Evolutionary conservation across 2,888 invertebrate species (phyloP), one percentile per base, ranked within the genome.

Genomic region (Gandaritis pyraliata): DNA sequence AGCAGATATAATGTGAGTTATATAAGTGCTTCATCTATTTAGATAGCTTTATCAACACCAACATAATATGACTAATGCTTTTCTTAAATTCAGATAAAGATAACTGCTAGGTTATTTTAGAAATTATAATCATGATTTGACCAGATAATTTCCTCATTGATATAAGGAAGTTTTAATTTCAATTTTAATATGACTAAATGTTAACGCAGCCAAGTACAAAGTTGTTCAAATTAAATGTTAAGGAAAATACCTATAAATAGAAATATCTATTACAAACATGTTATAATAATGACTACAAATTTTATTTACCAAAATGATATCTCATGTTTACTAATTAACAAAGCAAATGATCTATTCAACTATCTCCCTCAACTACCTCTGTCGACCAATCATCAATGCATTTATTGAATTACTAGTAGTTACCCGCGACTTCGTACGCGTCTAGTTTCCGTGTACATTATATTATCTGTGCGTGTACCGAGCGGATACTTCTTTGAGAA

Each of bases 1-100:
- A 95, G 95, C 75, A 94, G 96, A 89, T 96, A 96, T 89, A 95
- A 96, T 94, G 96, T 95, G 85, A 92, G 91, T 83, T n/a, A n/a
- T n/a, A n/a, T n/a, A n/a, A n/a, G 39, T 61, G 58, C 48, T 50
- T 66, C 68, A 68, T 70, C 66, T 70, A 64, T 66, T 61, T 62
- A 56, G 65, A 68, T 59, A 63, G 61, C 62, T 57, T 53, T 68
- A 68, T 62, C 61, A 53, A 38, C 61, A 66, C 59, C 12, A 51
- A 48, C 13, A 59, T 50, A 36, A 39, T 30, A 56, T 66, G 69
- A 64, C 58, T 65, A 43, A 65, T 54, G 39, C 60, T 60, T 45
- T 48, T 41, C 55, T 49, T 54, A 61, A 62, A 64, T 51, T 58
- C 53, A 60, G 51, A 58, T 61, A 43, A 55, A 41, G 13, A 10